Percentiles rank a stretch among this genome's conserved stretches.
These are phyloP conservation scores for Aramus guarauna DNA, from an alignment of 2,113 vertebrate genomes.

Conservation along the genomic window DNA sequence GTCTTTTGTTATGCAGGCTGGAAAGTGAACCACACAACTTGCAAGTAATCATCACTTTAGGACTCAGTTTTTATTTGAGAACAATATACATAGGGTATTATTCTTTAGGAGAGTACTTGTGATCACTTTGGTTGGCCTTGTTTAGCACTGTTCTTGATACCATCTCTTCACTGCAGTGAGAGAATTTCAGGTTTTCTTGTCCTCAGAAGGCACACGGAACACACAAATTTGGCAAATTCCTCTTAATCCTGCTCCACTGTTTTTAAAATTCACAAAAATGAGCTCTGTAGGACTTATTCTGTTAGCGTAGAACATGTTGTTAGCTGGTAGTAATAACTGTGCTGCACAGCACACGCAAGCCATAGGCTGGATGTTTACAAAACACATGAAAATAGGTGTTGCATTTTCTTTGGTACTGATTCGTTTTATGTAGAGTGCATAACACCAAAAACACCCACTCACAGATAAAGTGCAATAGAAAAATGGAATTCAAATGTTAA, in stretches of 20 bases:
- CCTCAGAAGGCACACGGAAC: not conserved
- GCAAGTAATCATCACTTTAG: not conserved
- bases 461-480: not conserved
- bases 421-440: not conserved
- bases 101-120: not conserved
- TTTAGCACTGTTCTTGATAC: not conserved
- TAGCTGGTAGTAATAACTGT: not conserved
- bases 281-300: not conserved
- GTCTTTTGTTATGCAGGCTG: not conserved
- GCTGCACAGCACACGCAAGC: not conserved
- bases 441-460: not conserved
- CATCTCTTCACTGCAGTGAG: not conserved
- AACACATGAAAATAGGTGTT: constrained; percentile 38
- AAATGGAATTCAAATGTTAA: not conserved
- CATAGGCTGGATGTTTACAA: constrained; percentile 25
- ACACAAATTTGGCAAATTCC: not conserved
- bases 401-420: constrained; percentile 5
- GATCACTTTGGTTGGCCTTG: not conserved
- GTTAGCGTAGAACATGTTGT: not conserved
- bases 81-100: not conserved
- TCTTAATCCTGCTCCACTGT: not conserved
- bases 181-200: not conserved
- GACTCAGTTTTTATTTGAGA: not conserved
- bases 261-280: not conserved
- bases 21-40: not conserved